These are phyloP conservation scores for Danio albolineatus DNA, from an alignment of 2,797 vertebrate genomes.

Conservation along the genomic window DNA sequence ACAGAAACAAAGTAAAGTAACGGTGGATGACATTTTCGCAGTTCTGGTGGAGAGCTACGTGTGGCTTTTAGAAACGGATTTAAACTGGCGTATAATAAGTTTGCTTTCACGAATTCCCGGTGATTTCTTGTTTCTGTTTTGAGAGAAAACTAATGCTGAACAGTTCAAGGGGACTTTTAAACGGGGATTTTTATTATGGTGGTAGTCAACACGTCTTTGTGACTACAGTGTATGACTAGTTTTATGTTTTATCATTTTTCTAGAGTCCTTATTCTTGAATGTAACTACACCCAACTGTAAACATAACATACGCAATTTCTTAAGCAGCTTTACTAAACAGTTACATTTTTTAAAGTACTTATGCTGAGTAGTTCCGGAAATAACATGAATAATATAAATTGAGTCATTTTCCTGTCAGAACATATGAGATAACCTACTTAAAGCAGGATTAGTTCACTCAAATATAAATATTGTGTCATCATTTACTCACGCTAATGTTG, in stretches of 20 bases:
- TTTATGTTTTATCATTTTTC: no score
- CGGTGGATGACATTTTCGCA: neutral
- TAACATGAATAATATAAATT: no score
- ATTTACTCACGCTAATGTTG: neutral
- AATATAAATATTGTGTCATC: conserved; percentile 27
- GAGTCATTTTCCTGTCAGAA: neutral
- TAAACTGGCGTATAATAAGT: neutral
- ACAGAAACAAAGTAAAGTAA: neutral
- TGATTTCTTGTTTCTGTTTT: neutral
- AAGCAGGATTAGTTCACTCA: neutral
- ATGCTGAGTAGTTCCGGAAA: neutral
- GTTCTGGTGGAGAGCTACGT: neutral
- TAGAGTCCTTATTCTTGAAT: no score
- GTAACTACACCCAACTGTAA: no score
- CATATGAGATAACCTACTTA: conserved; percentile 1
- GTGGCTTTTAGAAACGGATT: neutral
- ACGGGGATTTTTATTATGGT: neutral
- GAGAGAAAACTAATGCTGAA: neutral
- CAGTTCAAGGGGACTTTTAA: neutral
- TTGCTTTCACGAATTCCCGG: neutral
- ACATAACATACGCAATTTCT: neutral
- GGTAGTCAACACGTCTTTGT: neutral
- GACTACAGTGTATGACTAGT: neutral
- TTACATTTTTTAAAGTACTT: neutral
- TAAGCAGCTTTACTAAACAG: neutral